Evolutionary conservation across 1,140 invertebrate genomes (phyloP).

Genomic region (Drosophila dunni): DNA sequence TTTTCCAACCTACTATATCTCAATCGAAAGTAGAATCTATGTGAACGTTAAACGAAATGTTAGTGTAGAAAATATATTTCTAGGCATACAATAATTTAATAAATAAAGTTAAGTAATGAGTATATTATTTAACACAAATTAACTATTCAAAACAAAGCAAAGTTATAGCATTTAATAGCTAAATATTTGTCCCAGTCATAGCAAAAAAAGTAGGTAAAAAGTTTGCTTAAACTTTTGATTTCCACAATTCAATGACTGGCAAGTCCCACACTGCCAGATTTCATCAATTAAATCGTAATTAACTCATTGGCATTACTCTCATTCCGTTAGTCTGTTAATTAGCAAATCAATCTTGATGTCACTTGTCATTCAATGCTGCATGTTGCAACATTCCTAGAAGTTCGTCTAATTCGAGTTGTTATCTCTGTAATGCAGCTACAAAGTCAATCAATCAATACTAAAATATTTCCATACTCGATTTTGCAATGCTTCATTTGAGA

Average conservation of each 20-base stretch:
- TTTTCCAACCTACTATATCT: not conserved
- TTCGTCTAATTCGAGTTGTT: not conserved
- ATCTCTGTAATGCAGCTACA: slow-evolving; percentile 11
- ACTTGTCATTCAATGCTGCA: not conserved
- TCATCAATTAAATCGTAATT: slow-evolving; percentile 2
- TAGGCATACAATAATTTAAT: no score
- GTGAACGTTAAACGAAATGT: no score
- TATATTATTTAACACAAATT: no score
- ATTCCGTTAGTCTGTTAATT: not conserved
- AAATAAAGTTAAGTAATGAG: no score
- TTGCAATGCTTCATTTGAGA: slow-evolving; percentile 1
- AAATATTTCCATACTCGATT: slow-evolving; percentile 1
- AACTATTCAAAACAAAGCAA: no score
- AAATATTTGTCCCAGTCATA: no score
- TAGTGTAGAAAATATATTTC: no score
- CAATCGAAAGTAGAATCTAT: no score
- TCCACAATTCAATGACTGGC: not conserved
- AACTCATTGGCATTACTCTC: not conserved
- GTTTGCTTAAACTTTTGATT: no score
- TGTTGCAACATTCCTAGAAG: not conserved
- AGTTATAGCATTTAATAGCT: no score
- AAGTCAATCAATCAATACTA: slow-evolving; percentile 29
- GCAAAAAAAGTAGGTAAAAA: no score
- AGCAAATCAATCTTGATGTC: slow-evolving; percentile 10
- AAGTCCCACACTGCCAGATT: not conserved